Conservation (phyloP, 2,113 vertebrate genomes). For the Merops nubicus region DNA sequence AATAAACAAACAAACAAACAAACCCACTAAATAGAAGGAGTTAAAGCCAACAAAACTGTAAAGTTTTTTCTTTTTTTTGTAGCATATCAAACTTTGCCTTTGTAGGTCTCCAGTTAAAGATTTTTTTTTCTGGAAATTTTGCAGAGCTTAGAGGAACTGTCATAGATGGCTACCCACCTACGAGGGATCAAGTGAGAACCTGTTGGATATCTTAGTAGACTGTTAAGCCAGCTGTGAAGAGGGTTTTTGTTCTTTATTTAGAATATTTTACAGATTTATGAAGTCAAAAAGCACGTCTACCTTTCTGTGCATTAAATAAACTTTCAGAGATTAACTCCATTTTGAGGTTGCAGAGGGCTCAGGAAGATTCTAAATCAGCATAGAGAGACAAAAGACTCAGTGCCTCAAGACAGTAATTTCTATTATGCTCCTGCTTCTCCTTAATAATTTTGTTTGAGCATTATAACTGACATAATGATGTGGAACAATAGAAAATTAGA, state of each 20-base stretch:
- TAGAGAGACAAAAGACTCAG: neutral
- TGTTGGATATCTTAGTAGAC: neutral
- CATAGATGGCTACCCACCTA: neutral
- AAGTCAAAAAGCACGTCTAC: neutral
- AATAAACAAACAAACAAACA: neutral
- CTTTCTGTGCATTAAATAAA: conserved; percentile 6
- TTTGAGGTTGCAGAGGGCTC: neutral
- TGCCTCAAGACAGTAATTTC: neutral
- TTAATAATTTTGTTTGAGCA: neutral
- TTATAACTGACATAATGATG: neutral
- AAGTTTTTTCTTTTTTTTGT: neutral
- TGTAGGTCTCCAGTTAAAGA: neutral
- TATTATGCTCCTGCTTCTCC: neutral
- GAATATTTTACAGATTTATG: neutral
- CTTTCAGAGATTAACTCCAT: neutral
- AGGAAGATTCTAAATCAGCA: neutral
- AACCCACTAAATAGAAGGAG: neutral
- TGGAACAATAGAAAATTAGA: neutral
- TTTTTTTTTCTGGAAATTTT: neutral
- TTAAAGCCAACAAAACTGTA: neutral
- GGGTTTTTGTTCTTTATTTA: neutral
- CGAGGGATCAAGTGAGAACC: neutral
- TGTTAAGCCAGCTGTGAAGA: rapidly evolving
- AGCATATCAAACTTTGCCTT: neutral
- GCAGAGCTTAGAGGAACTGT: neutral